Evolutionary conservation across 2,888 invertebrate species (phyloP).

Genomic region (Augiades crinisus): DNA sequence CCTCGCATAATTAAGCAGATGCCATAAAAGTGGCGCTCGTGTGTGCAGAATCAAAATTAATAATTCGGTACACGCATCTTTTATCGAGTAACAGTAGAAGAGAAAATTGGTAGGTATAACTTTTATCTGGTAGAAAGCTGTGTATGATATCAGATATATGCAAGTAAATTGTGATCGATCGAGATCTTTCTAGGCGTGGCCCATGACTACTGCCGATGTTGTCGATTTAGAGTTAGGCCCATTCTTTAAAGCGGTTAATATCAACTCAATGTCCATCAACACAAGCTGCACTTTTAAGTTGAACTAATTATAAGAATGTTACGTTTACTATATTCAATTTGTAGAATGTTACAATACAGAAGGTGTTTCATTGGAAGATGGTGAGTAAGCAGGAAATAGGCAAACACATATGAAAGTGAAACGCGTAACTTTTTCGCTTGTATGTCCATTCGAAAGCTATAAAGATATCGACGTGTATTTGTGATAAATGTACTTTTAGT

Average conservation of each 20-base stretch:
- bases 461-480: slow-evolving; percentile 5
- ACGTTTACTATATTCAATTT: not conserved
- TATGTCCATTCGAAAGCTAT: slow-evolving; percentile 17
- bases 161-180: too few species aligned
- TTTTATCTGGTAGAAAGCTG: too few species aligned
- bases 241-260: too few species aligned
- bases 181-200: too few species aligned
- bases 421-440: slow-evolving; percentile 31
- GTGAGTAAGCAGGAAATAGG: slow-evolving; percentile 45
- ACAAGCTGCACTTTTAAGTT: not conserved
- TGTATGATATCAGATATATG: too few species aligned
- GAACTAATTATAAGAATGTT: not conserved
- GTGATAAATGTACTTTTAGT: not conserved
- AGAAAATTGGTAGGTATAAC: too few species aligned
- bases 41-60: not conserved
- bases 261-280: too few species aligned
- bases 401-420: slow-evolving; percentile 41
- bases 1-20: slow-evolving; percentile 5
- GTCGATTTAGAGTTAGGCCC: too few species aligned
- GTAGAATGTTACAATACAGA: not conserved
- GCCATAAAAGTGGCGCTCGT: not conserved
- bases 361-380: slow-evolving; percentile 11
- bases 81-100: not conserved
- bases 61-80: not conserved
- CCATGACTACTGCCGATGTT: too few species aligned